phyloP scores from a whole-genome alignment of 2,888 invertebrate species.

The Nasonovia ribisnigri region DNA sequence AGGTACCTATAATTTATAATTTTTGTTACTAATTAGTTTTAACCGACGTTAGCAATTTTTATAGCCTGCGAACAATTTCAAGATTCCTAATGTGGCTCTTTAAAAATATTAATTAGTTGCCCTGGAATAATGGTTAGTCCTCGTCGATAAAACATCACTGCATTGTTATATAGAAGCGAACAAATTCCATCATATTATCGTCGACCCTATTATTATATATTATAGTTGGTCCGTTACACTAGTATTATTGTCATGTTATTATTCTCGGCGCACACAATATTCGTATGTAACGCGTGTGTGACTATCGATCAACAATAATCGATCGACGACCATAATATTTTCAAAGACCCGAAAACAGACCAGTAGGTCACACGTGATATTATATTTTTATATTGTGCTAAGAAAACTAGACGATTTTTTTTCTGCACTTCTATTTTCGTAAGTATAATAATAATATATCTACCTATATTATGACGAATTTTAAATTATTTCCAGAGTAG shows the following conservation, averaged over 20 bases:
- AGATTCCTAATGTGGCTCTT: no score
- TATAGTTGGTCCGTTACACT: neutral
- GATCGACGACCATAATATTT: neutral
- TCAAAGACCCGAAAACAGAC: conserved; percentile 32
- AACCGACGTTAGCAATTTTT: no score
- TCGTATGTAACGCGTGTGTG: neutral
- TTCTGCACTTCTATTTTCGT: neutral
- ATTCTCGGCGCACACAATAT: neutral
- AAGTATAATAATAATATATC: no score
- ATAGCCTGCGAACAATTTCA: no score
- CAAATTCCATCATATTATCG: neutral
- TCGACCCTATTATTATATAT: neutral
- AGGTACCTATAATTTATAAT: no score
- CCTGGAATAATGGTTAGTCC: neutral
- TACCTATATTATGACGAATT: neutral
- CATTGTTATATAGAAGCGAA: neutral
- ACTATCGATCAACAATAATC: neutral
- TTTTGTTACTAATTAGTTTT: no score
- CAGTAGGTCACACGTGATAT: conserved; percentile 20
- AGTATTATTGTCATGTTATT: neutral
- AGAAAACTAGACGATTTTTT: neutral
- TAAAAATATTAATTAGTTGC: no score
- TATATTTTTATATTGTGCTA: neutral
- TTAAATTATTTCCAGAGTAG: neutral
- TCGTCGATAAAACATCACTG: neutral